Evolutionary conservation across 2,888 invertebrate genomes (phyloP).

Genomic region (Ormyrus rosae): DNA sequence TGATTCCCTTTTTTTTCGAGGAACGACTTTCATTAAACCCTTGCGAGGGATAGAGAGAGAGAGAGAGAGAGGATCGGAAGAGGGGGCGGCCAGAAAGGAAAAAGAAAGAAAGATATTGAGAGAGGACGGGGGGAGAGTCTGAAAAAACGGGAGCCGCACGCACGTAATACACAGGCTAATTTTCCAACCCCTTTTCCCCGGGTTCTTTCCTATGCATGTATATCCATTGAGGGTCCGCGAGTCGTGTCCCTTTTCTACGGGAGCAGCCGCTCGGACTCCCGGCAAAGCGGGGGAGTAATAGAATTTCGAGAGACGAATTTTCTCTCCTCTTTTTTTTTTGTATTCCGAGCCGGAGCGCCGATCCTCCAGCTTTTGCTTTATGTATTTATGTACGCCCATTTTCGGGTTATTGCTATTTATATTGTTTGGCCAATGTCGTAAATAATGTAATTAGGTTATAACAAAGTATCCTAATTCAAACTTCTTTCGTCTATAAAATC

Average conservation of each 20-base stretch:
- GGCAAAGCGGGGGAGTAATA: constrained; percentile 37
- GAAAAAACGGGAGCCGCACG: constrained; percentile 14
- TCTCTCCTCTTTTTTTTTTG: background rate
- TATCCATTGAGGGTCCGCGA: background rate
- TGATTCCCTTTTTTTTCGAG: constrained; percentile 37
- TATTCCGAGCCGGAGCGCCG: background rate
- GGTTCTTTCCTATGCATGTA: background rate
- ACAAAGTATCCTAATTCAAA: too few relatives aligned
- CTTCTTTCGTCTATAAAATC: background rate
- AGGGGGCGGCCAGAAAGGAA: background rate
- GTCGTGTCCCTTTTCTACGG: constrained; percentile 4
- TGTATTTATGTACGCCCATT: background rate
- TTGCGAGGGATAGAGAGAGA: constrained; percentile 4
- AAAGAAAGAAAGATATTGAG: background rate
- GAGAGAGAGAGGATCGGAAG: background rate
- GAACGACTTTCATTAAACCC: constrained; percentile 45
- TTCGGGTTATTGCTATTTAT: background rate
- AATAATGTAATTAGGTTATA: too few relatives aligned
- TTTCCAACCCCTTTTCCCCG: constrained; percentile 33
- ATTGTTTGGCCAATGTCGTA: too few relatives aligned
- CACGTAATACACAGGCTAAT: constrained; percentile 41
- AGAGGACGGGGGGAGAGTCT: background rate
- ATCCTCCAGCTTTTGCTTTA: background rate
- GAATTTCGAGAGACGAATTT: constrained; percentile 35
- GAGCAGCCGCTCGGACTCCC: background rate